Evolutionary conservation across 2,888 invertebrate genomes (phyloP).

Genomic region (Scaptomyza caliginosa): DNA sequence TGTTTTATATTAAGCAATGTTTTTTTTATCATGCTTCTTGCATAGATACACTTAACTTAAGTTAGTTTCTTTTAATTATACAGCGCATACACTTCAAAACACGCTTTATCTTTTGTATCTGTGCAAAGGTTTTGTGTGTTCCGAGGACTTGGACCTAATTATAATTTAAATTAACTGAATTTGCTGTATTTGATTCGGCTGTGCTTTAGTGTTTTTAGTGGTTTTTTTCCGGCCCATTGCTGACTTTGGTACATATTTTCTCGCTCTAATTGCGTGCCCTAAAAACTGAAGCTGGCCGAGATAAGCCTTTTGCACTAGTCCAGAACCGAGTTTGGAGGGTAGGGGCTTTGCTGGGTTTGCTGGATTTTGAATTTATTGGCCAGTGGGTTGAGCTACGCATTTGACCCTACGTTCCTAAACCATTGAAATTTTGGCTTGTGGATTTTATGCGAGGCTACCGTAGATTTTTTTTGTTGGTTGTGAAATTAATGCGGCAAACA

Average conservation of each 20-base stretch:
- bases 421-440: conserved; percentile 14
- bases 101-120: conserved; percentile 44
- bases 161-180: conserved; percentile 76
- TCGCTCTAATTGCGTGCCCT: conserved; percentile 65
- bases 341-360: conserved; percentile 10
- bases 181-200: conserved; percentile 70
- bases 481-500: conserved; percentile 80
- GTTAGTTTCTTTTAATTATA: not conserved
- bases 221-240: conserved; percentile 49
- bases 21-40: not conserved
- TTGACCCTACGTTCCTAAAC: conserved; percentile 26
- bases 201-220: conserved; percentile 61
- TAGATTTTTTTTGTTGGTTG: conserved; percentile 37
- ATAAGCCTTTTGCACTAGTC: conserved; percentile 54
- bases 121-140: conserved; percentile 3
- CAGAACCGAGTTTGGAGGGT: not conserved
- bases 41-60: not conserved
- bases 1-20: no score
- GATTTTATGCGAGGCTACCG: conserved; percentile 29
- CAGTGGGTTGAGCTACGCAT: conserved; percentile 34
- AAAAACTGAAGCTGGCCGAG: conserved; percentile 41
- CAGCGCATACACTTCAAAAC: conserved; percentile 37
- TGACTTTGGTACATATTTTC: conserved; percentile 52
- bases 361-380: conserved; percentile 70
- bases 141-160: conserved; percentile 51